Evolutionary conservation across 2,113 vertebrate genomes (phyloP).

Genomic region (Syngnathoides biaculeatus): DNA sequence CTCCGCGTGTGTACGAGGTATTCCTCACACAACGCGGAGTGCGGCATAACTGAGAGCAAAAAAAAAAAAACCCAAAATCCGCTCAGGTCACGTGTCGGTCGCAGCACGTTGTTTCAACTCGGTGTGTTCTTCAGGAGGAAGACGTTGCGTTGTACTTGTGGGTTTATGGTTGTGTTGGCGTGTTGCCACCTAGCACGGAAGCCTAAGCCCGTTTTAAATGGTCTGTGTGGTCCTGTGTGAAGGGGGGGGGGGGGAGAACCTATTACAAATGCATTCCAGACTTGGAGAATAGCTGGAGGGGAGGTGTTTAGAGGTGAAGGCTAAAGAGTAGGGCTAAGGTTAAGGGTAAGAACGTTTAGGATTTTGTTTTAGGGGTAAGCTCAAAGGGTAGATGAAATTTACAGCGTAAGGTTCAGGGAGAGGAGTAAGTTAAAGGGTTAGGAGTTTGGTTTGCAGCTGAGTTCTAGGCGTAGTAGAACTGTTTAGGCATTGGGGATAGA

Average conservation of each 20-base stretch:
- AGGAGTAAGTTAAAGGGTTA: background rate
- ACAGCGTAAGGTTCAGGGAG: background rate
- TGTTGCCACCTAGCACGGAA: background rate
- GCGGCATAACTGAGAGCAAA: background rate
- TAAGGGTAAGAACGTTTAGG: background rate
- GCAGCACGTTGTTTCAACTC: background rate
- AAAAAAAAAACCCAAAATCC: background rate
- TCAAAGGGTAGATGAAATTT: background rate
- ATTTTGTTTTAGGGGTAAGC: background rate
- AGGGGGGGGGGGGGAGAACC: background rate
- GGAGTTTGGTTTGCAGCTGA: background rate
- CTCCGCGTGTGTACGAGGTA: slow-evolving; percentile 34
- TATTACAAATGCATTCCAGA: background rate
- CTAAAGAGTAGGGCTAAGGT: background rate
- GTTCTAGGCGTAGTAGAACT: background rate
- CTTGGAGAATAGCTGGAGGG: background rate
- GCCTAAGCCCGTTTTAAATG: background rate
- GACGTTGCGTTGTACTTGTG: background rate
- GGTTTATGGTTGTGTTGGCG: slow-evolving; percentile 1
- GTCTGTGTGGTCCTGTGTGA: background rate
- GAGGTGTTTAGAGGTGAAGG: slow-evolving; percentile 1
- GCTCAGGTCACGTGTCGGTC: background rate
- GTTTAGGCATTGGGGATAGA: background rate
- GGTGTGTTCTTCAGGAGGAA: background rate
- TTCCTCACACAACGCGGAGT: background rate